These are phyloP conservation scores for Schrankia costaestrigalis DNA, from an alignment of 2,888 invertebrate species.

Conservation along the genomic window DNA sequence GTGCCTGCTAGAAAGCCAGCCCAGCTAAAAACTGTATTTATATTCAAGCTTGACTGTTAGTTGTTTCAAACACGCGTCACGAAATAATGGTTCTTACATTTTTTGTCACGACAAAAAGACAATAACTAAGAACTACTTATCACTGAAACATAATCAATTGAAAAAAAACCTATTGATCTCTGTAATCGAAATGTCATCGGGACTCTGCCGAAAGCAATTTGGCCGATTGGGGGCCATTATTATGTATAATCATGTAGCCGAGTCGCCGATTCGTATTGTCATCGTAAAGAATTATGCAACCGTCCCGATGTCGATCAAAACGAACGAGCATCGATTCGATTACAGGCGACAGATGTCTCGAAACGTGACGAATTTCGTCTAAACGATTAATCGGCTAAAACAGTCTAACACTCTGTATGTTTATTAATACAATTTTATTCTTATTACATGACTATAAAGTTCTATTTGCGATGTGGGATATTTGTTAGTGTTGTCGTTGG, in stretches of 20 bases:
- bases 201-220: conserved; percentile 56
- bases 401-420: conserved; percentile 28
- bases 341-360: conserved; percentile 78
- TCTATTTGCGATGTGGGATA: conserved; percentile 20
- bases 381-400: conserved; percentile 48
- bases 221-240: conserved; percentile 51
- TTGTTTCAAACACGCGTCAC: conserved; percentile 1
- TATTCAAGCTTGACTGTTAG: too few relatives aligned
- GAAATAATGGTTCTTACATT: conserved; percentile 5
- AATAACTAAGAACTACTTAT: conserved; percentile 30
- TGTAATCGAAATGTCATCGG: conserved; percentile 67
- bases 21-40: too few relatives aligned
- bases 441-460: conserved; percentile 24
- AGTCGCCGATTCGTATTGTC: conserved; percentile 70
- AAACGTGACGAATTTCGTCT: conserved; percentile 79
- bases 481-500: conserved; percentile 50
- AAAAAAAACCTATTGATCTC: conserved; percentile 48
- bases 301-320: conserved; percentile 61
- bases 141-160: conserved; percentile 32
- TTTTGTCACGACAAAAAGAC: conserved; percentile 31
- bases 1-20: too few relatives aligned
- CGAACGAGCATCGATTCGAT: conserved; percentile 64
- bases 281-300: conserved; percentile 77
- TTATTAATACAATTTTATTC: conserved; percentile 20
- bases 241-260: conserved; percentile 67